Conservation (phyloP, 1,140 invertebrate genomes). For the Dinoponera quadriceps region DNA sequence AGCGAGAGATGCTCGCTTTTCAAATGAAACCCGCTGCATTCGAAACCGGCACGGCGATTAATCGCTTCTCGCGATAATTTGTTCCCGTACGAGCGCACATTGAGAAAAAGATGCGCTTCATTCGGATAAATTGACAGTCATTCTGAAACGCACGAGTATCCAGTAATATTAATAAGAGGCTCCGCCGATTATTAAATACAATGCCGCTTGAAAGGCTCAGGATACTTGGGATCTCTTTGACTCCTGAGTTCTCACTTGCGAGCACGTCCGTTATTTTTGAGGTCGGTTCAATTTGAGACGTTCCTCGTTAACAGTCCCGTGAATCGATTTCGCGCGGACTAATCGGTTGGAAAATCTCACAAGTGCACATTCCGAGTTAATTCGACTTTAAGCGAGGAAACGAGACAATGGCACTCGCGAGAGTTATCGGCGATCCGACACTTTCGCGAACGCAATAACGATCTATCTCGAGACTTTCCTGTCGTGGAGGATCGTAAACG, state of each 20-base stretch:
- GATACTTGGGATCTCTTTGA: not conserved
- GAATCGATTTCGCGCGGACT: not conserved
- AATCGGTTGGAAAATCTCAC: not conserved
- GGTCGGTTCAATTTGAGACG: not conserved
- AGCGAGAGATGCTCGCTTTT: not conserved
- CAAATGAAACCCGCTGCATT: constrained; percentile 42
- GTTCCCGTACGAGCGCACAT: not conserved
- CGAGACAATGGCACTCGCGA: not conserved
- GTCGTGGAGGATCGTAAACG: constrained; percentile 27
- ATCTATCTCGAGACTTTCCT: constrained; percentile 6
- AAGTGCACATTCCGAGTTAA: not conserved
- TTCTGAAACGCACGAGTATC: not conserved
- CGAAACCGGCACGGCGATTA: constrained; percentile 44
- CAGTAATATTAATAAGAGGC: constrained; percentile 9
- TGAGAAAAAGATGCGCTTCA: not conserved
- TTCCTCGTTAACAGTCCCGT: not conserved
- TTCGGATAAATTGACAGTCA: not conserved
- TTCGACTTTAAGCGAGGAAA: not conserved
- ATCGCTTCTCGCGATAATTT: constrained; percentile 4
- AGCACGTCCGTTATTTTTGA: not conserved
- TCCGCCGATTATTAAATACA: not conserved
- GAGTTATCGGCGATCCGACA: constrained; percentile 6
- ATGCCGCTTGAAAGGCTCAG: not conserved
- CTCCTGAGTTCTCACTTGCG: not conserved
- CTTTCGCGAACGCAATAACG: constrained; percentile 10